Evolutionary conservation across 2,113 vertebrate species (phyloP).

Genomic region (Galemys pyrenaicus): DNA sequence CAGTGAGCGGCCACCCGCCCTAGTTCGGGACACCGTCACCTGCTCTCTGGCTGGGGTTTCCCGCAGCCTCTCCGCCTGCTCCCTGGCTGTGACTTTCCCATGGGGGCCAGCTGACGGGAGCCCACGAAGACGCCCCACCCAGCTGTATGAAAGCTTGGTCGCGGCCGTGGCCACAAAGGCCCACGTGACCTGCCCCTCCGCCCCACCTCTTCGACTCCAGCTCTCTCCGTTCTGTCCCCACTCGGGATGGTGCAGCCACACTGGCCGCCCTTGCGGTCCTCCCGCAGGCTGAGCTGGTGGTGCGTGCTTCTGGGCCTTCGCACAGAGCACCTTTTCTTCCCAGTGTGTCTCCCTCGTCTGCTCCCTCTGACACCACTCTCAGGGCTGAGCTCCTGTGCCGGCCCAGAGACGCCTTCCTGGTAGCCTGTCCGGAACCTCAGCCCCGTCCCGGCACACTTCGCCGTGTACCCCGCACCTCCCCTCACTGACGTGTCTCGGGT

Average conservation of each 20-base stretch:
- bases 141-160: too few species aligned
- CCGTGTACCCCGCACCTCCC: background rate
- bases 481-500: fast-evolving
- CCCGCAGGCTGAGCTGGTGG: fast-evolving
- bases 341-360: background rate
- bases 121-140: background rate
- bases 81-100: background rate
- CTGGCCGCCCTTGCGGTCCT: too few species aligned
- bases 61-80: background rate
- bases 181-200: background rate
- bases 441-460: background rate
- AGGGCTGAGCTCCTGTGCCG: background rate
- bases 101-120: background rate
- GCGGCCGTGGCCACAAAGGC: background rate
- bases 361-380: background rate
- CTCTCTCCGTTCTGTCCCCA: background rate
- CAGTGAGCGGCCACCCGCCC: too few species aligned
- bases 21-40: too few species aligned
- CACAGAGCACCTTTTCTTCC: background rate
- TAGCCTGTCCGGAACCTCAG: fast-evolving
- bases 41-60: background rate
- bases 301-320: background rate
- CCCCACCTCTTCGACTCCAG: background rate
- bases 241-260: background rate
- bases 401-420: background rate